These are phyloP conservation scores for Trachops cirrhosus DNA, from an alignment of 2,797 vertebrate genomes.

Conservation along the genomic window DNA sequence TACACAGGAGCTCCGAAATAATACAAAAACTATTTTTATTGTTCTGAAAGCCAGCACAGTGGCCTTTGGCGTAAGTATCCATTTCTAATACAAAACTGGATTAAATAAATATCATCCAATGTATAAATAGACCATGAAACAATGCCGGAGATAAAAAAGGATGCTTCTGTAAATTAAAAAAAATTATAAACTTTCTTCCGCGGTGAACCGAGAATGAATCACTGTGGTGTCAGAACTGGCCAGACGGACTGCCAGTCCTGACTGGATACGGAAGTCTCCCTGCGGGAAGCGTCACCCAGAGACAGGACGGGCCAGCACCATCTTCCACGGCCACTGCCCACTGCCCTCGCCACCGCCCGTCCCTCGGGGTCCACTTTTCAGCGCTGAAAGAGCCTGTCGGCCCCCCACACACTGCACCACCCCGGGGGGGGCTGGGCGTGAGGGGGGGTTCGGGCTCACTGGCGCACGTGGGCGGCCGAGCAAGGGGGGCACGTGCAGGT, in stretches of 20 bases:
- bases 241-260: background rate
- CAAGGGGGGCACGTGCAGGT: accelerated
- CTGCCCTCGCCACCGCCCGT: background rate
- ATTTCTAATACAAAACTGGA: constrained; percentile 63
- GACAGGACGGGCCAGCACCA: background rate
- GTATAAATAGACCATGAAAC: constrained; percentile 64
- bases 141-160: constrained; percentile 50
- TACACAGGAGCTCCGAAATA: constrained; percentile 43
- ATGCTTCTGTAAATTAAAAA: constrained; percentile 56
- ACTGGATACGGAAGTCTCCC: constrained; percentile 31
- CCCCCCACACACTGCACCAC: background rate
- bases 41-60: constrained; percentile 54
- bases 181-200: constrained; percentile 30
- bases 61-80: constrained; percentile 46
- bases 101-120: constrained; percentile 59
- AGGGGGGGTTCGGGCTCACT: accelerated
- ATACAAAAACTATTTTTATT: constrained; percentile 65
- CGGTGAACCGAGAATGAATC: constrained; percentile 5
- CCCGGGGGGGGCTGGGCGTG: background rate
- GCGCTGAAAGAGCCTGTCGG: background rate
- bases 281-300: background rate
- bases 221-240: constrained; percentile 19
- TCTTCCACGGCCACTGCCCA: background rate
- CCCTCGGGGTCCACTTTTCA: background rate
- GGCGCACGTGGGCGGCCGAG: accelerated